Evolutionary conservation across 2,888 invertebrate genomes (phyloP), one percentile per base, ranked within the genome.

Genomic region (Brachypterus glaber): DNA sequence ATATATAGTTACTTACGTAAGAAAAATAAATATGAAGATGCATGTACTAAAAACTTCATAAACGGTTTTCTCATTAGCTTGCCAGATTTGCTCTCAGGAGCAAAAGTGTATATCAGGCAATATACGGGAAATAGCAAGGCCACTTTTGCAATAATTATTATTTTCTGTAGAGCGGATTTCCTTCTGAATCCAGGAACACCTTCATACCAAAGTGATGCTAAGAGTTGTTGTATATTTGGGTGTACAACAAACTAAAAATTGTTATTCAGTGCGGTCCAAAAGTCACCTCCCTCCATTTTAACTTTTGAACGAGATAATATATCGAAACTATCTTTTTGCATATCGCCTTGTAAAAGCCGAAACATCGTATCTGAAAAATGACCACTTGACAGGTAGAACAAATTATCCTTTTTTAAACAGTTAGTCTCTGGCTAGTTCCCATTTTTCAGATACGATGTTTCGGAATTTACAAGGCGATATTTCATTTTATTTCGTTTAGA

Each of bases 31-130:
- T 96, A 96, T 9, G 93, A 91, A 0, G 92, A 84, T 4, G 91
- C 91, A 58, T 95, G 93, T 36, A 90, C 84, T 55, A 96, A 76
- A 63, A 96, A 96, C 68, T 95, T 95, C 82, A 96, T 90, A 61
- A 95, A 95, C 0, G 96, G 95, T 62, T 90, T 89, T 49, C 89
- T 75, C 78, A 93, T 82, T 17, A 93, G 73, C 51, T 77, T 79
- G 0, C 91, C 92, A 4, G 79, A 77, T 3, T 71, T 68, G 33
- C 87, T 85, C 55, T 82, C 81, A 0, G 95, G 95, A 0, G 84
- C 80, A 8, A 90, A 55, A 73, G 91, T 82, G 60, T 95, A 95
- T 30, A 88, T 64, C 1, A 79, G 60, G 53, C 91, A 90, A 63
- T 93, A 87, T 47, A 90, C 67, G 0, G 96, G 95, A 62, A 92